Conservation (phyloP, 2,888 invertebrate species). For the Encarsia formosa region DNA sequence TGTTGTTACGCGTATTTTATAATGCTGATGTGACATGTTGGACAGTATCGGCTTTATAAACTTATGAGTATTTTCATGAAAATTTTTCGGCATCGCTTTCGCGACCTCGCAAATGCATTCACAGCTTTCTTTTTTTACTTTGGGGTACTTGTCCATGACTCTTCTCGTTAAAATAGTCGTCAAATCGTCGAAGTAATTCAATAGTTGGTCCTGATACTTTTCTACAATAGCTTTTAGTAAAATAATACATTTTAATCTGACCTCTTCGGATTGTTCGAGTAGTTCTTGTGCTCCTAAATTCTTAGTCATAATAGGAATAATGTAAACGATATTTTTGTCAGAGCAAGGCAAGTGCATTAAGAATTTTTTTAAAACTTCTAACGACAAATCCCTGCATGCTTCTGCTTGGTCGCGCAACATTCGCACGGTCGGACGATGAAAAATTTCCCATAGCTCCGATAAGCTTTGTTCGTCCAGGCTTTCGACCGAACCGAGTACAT, state of each 20-base stretch:
- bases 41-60: slow-evolving; percentile 70
- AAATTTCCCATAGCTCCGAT: slow-evolving; percentile 45
- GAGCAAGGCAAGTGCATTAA: slow-evolving; percentile 59
- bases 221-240: slow-evolving; percentile 65
- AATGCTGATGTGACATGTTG: slow-evolving; percentile 79
- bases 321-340: slow-evolving; percentile 70
- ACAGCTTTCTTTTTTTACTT: slow-evolving; percentile 76
- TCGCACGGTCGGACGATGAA: slow-evolving; percentile 52
- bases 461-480: slow-evolving; percentile 41
- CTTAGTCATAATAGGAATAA: slow-evolving; percentile 71
- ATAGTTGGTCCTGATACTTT: slow-evolving; percentile 61
- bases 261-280: slow-evolving; percentile 73
- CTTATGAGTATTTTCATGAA: slow-evolving; percentile 71
- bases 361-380: slow-evolving; percentile 57
- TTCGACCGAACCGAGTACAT: slow-evolving; percentile 46
- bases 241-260: slow-evolving; percentile 66
- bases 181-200: slow-evolving; percentile 71
- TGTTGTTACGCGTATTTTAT: slow-evolving; percentile 70
- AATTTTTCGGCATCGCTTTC: slow-evolving; percentile 61
- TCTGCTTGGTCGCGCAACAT: slow-evolving; percentile 60
- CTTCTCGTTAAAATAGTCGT: slow-evolving; percentile 69
- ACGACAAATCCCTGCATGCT: slow-evolving; percentile 60
- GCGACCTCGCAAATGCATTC: slow-evolving; percentile 66
- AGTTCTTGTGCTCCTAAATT: slow-evolving; percentile 76
- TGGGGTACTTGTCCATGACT: slow-evolving; percentile 72